A percentile compares a stretch with the other conserved stretches of the same genome.
Evolutionary conservation across 64 coral and sea anemone species (phyloP).

Genomic region (Actinia equina): DNA sequence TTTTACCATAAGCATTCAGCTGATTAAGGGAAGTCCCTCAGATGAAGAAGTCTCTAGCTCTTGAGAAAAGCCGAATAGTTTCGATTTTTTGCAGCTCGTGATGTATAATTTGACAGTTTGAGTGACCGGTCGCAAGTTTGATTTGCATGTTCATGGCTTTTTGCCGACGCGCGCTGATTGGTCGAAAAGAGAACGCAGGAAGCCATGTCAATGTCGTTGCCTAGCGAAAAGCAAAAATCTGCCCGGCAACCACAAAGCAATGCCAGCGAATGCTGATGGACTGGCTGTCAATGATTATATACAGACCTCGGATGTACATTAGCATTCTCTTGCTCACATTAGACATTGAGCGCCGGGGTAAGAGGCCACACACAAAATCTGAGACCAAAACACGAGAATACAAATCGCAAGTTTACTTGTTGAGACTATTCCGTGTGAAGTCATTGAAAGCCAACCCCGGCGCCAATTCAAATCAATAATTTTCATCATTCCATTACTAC

Average conservation of each 20-base stretch:
- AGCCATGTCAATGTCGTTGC: slow-evolving; percentile 92
- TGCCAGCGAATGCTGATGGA: slow-evolving; percentile 75
- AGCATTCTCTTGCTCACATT: slow-evolving; percentile 39
- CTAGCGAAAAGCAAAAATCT: slow-evolving; percentile 92
- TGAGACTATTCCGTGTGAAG: background rate
- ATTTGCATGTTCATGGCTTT: slow-evolving; percentile 36
- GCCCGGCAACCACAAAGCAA: slow-evolving; percentile 83
- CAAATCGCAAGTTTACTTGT: background rate
- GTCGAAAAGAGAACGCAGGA: slow-evolving; percentile 68
- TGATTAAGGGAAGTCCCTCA: background rate
- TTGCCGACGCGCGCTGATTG: slow-evolving; percentile 74
- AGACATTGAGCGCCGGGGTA: slow-evolving; percentile 77
- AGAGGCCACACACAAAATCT: slow-evolving; percentile 60
- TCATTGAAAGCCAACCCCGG: background rate
- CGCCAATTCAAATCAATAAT: background rate
- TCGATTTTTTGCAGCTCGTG: slow-evolving; percentile 11
- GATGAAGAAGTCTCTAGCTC: background rate
- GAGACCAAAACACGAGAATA: background rate
- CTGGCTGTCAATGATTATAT: slow-evolving; percentile 83
- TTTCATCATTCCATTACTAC: background rate
- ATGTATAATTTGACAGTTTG: background rate
- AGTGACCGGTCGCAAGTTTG: background rate
- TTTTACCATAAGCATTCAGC: background rate
- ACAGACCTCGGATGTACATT: slow-evolving; percentile 24
- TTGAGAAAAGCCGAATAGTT: background rate